A percentile compares a stretch with the other conserved stretches of the same genome.
These are phyloP conservation scores for Sternotherus odoratus DNA, from an alignment of 2,797 vertebrate species.

Conservation along the genomic window DNA sequence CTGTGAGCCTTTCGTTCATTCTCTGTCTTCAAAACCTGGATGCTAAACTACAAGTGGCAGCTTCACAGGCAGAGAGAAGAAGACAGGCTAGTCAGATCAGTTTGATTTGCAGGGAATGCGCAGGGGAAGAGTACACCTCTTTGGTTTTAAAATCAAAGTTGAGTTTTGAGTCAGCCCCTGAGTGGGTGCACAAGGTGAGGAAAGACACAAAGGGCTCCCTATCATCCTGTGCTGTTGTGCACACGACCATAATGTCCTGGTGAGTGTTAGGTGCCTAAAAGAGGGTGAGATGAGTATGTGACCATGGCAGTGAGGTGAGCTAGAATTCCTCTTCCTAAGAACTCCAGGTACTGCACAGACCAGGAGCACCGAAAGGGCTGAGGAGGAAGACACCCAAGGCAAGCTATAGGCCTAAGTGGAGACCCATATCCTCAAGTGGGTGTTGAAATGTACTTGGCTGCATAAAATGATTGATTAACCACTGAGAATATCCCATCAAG, in stretches of 20 bases:
- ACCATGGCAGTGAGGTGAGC: neutral
- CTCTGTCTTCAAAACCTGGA: neutral
- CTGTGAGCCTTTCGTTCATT: neutral
- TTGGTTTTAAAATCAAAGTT: neutral
- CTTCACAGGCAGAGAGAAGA: neutral
- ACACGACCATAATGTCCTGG: neutral
- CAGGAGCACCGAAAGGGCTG: too few relatives aligned
- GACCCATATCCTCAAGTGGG: neutral
- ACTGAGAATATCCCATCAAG: neutral
- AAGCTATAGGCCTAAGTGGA: neutral
- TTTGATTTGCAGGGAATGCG: neutral
- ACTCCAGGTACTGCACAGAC: neutral
- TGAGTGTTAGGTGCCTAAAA: neutral
- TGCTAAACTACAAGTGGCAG: neutral
- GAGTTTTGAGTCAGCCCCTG: neutral
- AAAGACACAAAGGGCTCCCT: neutral
- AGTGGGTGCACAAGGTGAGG: neutral
- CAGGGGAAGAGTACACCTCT: neutral
- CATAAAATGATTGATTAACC: neutral
- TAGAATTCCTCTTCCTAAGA: neutral
- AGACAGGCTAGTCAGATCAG: neutral
- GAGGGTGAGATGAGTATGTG: neutral
- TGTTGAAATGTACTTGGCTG: neutral
- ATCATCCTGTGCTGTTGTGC: neutral
- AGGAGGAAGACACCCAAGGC: too few relatives aligned